Percentiles rank a stretch among this genome's conserved stretches.
Evolutionary conservation across 2,797 vertebrate species (phyloP).

Genomic region (Steatocranus sp.): DNA sequence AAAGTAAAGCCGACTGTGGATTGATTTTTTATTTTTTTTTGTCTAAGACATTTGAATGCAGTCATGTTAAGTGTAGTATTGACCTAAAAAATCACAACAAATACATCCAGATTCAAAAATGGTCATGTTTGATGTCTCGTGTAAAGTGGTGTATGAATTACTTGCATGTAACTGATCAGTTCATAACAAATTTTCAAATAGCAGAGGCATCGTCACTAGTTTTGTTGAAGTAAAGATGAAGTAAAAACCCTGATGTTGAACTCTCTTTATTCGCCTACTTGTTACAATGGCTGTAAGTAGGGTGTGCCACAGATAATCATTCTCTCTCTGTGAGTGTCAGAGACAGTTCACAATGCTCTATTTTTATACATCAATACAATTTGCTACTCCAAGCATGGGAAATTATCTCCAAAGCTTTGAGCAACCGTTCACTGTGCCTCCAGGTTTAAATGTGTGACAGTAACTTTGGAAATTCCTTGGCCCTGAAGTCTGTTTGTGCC

Average conservation of each 20-base stretch:
- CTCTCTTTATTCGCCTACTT: slow-evolving; percentile 28
- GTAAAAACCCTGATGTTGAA: background rate
- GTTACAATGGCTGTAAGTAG: slow-evolving; percentile 22
- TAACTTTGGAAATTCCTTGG: background rate
- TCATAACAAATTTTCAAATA: background rate
- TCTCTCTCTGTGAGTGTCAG: slow-evolving; percentile 2
- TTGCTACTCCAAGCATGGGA: background rate
- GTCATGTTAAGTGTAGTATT: background rate
- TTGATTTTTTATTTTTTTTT: background rate
- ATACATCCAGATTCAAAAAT: background rate
- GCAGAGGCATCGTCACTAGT: background rate
- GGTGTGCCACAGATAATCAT: slow-evolving; percentile 16
- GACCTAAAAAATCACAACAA: background rate
- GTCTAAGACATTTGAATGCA: background rate
- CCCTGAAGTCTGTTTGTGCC: background rate
- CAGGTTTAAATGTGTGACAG: background rate
- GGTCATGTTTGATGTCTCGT: background rate
- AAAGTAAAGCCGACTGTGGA: slow-evolving; percentile 11
- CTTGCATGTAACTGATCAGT: background rate
- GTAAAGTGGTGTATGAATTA: background rate
- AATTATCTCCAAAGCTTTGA: background rate
- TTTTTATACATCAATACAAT: background rate
- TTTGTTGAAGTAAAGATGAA: background rate
- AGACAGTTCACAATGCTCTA: background rate
- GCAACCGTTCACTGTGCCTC: background rate